Evolutionary conservation across 1,140 invertebrate genomes (phyloP).

Genomic region (Atta cephalotes): DNA sequence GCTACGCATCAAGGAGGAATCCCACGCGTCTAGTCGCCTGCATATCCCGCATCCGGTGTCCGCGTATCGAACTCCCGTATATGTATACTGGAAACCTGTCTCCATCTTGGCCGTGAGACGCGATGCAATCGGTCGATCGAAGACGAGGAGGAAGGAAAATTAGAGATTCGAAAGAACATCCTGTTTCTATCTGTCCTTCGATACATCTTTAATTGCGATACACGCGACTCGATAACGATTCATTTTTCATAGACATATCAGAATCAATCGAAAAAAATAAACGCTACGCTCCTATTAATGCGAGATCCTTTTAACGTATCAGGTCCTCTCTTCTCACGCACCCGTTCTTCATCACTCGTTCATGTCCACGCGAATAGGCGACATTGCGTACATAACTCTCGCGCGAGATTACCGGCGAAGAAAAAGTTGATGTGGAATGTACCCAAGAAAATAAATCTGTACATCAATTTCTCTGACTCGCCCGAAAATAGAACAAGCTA

Average conservation of each 20-base stretch:
- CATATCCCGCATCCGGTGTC: conserved; percentile 80
- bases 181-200: conserved; percentile 1
- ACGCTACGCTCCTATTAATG: background rate
- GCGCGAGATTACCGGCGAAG: background rate
- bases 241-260: conserved; percentile 24
- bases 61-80: conserved; percentile 63
- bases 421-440: conserved; percentile 24
- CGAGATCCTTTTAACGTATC: background rate
- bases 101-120: conserved; percentile 44
- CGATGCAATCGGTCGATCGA: conserved; percentile 66
- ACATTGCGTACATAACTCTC: conserved; percentile 22
- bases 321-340: background rate
- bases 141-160: background rate
- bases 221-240: conserved; percentile 50
- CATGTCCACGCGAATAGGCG: background rate
- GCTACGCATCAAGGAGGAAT: conserved; percentile 68
- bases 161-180: conserved; percentile 44
- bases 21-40: conserved; percentile 81
- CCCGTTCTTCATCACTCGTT: conserved; percentile 16
- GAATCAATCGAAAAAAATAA: conserved; percentile 21
- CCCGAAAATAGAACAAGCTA: conserved; percentile 19
- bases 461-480: conserved; percentile 46
- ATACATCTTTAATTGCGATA: conserved; percentile 52
- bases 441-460: conserved; percentile 29
- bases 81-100: conserved; percentile 74